Percentiles rank a stretch among this genome's conserved stretches.
phyloP scores from a whole-genome alignment of 2,888 invertebrate genomes.

The Pomacea canaliculata region DNA sequence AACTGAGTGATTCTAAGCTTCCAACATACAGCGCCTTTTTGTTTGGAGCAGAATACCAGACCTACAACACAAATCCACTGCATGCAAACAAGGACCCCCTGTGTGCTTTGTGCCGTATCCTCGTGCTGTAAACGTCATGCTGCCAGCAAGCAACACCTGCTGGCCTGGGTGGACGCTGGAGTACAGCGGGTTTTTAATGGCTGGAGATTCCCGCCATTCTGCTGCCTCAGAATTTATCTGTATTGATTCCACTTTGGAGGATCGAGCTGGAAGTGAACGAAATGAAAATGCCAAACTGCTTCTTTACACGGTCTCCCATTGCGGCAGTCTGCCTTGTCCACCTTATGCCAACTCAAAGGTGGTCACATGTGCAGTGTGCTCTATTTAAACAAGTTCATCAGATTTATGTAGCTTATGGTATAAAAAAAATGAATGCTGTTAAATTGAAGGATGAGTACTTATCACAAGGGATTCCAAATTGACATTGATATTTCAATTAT shows the following conservation, averaged over 20 bases:
- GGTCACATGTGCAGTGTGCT: conserved; percentile 20
- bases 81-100: conserved; percentile 5
- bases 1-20: neutral
- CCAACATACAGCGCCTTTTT: neutral
- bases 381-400: conserved; percentile 1
- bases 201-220: neutral
- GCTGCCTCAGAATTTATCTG: conserved; percentile 17
- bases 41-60: conserved; percentile 12
- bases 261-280: neutral
- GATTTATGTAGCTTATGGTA: too few relatives aligned
- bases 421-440: too few relatives aligned
- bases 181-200: conserved; percentile 9
- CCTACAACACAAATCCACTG: neutral
- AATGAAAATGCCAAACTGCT: neutral
- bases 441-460: too few relatives aligned
- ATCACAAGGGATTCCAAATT: too few relatives aligned
- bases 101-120: conserved; percentile 17
- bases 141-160: conserved; percentile 17
- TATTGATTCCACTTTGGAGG: neutral
- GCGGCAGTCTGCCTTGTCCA: conserved; percentile 19
- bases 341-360: conserved; percentile 7
- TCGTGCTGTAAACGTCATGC: conserved; percentile 16
- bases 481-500: too few relatives aligned
- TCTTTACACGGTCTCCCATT: neutral
- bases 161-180: conserved; percentile 8